Evolutionary conservation across 1,140 invertebrate genomes (phyloP).

Genomic region (Planococcus citri): DNA sequence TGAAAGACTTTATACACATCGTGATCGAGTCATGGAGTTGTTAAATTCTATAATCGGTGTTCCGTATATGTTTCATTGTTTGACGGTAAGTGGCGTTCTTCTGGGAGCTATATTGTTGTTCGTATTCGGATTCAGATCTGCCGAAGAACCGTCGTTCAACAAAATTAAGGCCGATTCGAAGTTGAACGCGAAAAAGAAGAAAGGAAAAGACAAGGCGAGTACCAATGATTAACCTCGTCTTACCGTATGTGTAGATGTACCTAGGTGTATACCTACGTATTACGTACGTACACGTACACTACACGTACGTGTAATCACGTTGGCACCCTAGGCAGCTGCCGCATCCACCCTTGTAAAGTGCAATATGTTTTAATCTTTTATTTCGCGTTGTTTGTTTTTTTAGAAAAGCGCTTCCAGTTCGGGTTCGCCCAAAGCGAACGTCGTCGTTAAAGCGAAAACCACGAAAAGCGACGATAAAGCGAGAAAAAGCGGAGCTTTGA

Average conservation of each 20-base stretch:
- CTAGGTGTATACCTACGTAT: too few relatives aligned
- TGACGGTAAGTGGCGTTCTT: background rate
- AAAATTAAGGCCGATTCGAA: background rate
- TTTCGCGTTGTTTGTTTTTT: background rate
- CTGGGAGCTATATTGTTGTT: slow-evolving; percentile 1
- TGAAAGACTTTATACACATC: too few relatives aligned
- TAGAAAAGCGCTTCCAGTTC: background rate
- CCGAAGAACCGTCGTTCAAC: background rate
- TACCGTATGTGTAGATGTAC: too few relatives aligned
- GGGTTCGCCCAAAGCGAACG: background rate
- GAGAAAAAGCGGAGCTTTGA: background rate
- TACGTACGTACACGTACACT: too few relatives aligned
- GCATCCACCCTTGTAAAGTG: too few relatives aligned
- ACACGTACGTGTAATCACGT: too few relatives aligned
- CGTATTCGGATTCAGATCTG: background rate
- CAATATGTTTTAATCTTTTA: too few relatives aligned
- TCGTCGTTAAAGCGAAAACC: background rate
- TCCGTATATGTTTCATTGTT: slow-evolving; percentile 12
- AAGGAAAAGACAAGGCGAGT: slow-evolving; percentile 12
- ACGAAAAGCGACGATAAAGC: background rate
- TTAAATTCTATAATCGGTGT: slow-evolving; percentile 1
- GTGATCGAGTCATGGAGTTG: background rate
- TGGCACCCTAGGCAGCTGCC: too few relatives aligned
- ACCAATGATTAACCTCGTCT: too few relatives aligned
- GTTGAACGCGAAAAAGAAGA: background rate